Evolutionary conservation across 2,113 vertebrate species (phyloP), one percentile per base, ranked within the genome.

Genomic region (Camelus dromedarius): DNA sequence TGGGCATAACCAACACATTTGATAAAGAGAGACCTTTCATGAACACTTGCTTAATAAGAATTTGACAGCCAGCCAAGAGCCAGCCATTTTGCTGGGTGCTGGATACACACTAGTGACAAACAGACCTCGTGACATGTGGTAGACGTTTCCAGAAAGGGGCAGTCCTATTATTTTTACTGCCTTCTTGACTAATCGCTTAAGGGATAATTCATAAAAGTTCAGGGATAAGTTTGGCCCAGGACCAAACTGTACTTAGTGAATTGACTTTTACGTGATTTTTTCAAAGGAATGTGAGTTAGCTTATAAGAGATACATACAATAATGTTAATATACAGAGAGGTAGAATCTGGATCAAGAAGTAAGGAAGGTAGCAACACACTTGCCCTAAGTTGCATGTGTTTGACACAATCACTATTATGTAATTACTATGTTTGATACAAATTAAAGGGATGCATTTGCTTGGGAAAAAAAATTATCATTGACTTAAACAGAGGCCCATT

Each of bases 271-370:
- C 35, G 35, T 10, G 14, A 76, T 26, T 92, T 94, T 58, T 38
- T 62, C 35, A 72, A 86, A 95, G 92, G 13, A 6, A 54, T 28
- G 50, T 85, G 81, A 79, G 42, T 76, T 76, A 35, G 14, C 48
- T 77, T 62, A 48, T 58, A 67, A 83, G 38, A 38, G 14, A 66
- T 52, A 93, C 28, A 88, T 22, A 79, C 9, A 67, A 54, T 56
- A 83, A 62, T 83, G 50, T 64, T 88, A 72, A 85, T 48, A 62
- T 20, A 50, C 30, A 87, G 28, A 90, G 70, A 96, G 64, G 72
- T 52, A 84, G 73, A 75, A 42, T 88, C 50, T 38, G 32, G 22
- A 83, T 79, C 56, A 80, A 73, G 66, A 66, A 79, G 15, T n/a
- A 89, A 91, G 62, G 30, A 84, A 73, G 24, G 24, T 69, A 56